phyloP scores from a whole-genome alignment of 2,113 vertebrate genomes.

The Stegastes partitus region DNA sequence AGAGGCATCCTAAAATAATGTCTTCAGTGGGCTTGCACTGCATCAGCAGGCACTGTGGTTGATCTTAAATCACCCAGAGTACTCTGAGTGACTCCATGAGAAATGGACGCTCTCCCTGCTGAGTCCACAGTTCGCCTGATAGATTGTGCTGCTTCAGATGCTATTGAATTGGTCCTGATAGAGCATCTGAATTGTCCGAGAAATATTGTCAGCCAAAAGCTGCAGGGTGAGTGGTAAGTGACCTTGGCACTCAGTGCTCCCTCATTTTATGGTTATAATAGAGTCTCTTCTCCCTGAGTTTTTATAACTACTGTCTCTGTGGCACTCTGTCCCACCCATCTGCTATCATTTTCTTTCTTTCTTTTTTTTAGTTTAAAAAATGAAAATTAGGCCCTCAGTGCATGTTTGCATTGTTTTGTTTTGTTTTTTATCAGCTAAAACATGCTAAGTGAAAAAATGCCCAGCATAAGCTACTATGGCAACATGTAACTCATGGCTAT shows the following conservation, averaged over 20 bases:
- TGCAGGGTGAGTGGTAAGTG: slow-evolving; percentile 36
- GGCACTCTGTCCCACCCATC: slow-evolving; percentile 2
- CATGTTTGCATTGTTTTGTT: background rate
- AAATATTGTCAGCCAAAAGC: slow-evolving; percentile 60
- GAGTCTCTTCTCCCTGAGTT: slow-evolving; percentile 16
- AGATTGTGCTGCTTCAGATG: slow-evolving; percentile 75
- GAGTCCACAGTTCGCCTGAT: slow-evolving; percentile 78
- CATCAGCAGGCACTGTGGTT: slow-evolving; percentile 65
- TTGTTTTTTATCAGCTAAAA: slow-evolving; percentile 1
- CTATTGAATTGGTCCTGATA: slow-evolving; percentile 70
- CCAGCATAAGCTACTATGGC: background rate
- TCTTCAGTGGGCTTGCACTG: slow-evolving; percentile 64
- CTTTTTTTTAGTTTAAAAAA: too few species aligned
- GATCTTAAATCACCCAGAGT: slow-evolving; percentile 71
- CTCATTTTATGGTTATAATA: slow-evolving; percentile 43
- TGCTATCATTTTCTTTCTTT: slow-evolving; percentile 45
- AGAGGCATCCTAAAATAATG: slow-evolving; percentile 72
- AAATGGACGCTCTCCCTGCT: slow-evolving; percentile 74
- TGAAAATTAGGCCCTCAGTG: background rate
- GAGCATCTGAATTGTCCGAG: slow-evolving; percentile 50
- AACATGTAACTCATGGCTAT: background rate
- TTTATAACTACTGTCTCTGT: slow-evolving; percentile 19
- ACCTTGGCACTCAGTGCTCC: slow-evolving; percentile 52
- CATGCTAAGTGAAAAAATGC: background rate
- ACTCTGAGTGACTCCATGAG: slow-evolving; percentile 68